Percentiles rank a stretch among this genome's conserved stretches.
Evolutionary conservation across 1,140 invertebrate species (phyloP).

Genomic region (Episyrphus balteatus): DNA sequence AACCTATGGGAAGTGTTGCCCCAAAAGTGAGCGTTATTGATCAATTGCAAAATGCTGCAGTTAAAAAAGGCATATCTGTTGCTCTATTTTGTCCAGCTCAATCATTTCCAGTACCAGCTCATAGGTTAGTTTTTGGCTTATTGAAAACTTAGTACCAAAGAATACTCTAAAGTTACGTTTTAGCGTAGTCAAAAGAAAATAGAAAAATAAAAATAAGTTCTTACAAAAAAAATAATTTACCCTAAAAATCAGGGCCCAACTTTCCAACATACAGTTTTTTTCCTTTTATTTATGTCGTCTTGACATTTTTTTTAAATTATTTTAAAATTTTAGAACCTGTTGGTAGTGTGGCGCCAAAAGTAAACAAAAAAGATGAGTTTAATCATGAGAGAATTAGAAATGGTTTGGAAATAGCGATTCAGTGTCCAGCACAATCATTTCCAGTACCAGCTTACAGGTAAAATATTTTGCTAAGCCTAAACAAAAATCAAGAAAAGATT

Average conservation of each 20-base stretch:
- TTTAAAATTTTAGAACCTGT: constrained; percentile 51
- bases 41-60: constrained; percentile 39
- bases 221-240: too few relatives aligned
- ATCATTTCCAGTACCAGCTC: constrained; percentile 49
- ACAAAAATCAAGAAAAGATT: background rate
- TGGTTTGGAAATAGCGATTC: constrained; percentile 41
- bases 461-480: constrained; percentile 9
- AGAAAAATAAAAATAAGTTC: too few relatives aligned
- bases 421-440: constrained; percentile 54
- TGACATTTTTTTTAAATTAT: background rate
- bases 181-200: too few relatives aligned
- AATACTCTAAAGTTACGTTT: too few relatives aligned
- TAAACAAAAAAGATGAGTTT: constrained; percentile 61
- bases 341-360: constrained; percentile 59
- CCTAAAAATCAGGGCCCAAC: too few relatives aligned
- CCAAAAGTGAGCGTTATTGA: constrained; percentile 47
- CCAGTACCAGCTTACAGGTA: constrained; percentile 52
- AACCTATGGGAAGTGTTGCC: constrained; percentile 45
- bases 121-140: constrained; percentile 46
- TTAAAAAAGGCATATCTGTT: constrained; percentile 28
- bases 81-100: constrained; percentile 49
- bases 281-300: background rate
- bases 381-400: constrained; percentile 44
- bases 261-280: background rate
- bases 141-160: too few relatives aligned